phyloP scores from a whole-genome alignment of 2,113 vertebrate species.

The Saguinus midas region DNA sequence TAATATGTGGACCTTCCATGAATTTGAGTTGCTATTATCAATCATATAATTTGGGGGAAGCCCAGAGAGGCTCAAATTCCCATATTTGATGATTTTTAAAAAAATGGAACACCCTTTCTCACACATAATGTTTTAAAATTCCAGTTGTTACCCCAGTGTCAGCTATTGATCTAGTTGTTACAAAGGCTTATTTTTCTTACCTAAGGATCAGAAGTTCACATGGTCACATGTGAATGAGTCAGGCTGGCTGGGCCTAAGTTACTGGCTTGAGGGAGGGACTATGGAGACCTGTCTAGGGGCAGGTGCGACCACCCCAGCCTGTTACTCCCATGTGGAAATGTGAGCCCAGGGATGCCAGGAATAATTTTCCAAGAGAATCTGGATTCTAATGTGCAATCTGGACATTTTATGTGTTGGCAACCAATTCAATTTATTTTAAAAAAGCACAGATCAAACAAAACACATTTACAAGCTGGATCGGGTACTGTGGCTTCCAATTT shows the following conservation, averaged over 20 bases:
- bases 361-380: neutral
- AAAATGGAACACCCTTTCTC: neutral
- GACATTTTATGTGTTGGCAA: neutral
- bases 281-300: neutral
- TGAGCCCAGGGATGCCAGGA: neutral
- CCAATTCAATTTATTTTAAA: neutral
- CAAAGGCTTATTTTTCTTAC: neutral
- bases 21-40: neutral
- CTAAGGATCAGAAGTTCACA: neutral
- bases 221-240: neutral
- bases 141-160: neutral
- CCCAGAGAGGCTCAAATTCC: neutral
- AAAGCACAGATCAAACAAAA: neutral
- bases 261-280: accelerated
- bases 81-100: neutral
- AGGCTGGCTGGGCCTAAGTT: neutral
- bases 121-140: neutral
- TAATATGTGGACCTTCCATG: accelerated
- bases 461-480: neutral
- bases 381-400: neutral
- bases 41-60: neutral
- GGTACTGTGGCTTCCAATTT: neutral
- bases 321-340: neutral
- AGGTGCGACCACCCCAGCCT: neutral
- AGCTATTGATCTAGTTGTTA: neutral